These are phyloP conservation scores for Aythya baeri DNA, from an alignment of 2,113 vertebrate species.

Conservation along the genomic window DNA sequence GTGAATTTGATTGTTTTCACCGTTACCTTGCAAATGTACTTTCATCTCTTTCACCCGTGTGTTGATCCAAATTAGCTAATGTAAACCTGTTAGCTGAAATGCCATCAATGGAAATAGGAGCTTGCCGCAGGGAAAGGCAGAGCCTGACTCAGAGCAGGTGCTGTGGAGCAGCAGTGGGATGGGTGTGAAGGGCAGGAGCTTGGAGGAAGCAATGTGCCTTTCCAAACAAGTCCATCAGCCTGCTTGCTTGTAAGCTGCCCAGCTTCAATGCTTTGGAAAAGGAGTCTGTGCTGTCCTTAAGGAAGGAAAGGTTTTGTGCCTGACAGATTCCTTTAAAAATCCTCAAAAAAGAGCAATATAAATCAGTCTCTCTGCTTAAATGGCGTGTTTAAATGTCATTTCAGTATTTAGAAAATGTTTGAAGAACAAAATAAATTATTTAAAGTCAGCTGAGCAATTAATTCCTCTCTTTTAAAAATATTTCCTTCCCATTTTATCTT, in stretches of 20 bases:
- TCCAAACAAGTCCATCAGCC: not conserved
- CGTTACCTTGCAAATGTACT: not conserved
- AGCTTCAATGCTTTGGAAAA: not conserved
- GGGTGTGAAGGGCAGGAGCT: not conserved
- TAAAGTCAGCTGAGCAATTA: not conserved
- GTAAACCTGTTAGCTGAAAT: not conserved
- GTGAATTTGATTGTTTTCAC: constrained; percentile 40
- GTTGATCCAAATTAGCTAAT: not conserved
- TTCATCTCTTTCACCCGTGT: not conserved
- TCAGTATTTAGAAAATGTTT: not conserved
- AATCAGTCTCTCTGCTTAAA: not conserved
- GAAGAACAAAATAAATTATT: not conserved
- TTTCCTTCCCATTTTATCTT: not conserved
- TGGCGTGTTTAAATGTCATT: not conserved
- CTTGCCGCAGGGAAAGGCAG: not conserved
- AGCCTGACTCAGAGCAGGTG: not conserved
- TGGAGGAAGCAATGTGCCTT: not conserved
- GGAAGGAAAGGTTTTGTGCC: not conserved
- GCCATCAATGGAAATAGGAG: not conserved
- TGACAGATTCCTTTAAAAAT: not conserved
- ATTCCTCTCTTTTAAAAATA: not conserved
- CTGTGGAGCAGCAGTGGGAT: not conserved
- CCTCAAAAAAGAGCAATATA: not conserved
- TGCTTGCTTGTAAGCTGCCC: not conserved
- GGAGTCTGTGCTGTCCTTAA: not conserved